Evolutionary conservation across 2,113 vertebrate species (phyloP).

Genomic region (Tyto alba): DNA sequence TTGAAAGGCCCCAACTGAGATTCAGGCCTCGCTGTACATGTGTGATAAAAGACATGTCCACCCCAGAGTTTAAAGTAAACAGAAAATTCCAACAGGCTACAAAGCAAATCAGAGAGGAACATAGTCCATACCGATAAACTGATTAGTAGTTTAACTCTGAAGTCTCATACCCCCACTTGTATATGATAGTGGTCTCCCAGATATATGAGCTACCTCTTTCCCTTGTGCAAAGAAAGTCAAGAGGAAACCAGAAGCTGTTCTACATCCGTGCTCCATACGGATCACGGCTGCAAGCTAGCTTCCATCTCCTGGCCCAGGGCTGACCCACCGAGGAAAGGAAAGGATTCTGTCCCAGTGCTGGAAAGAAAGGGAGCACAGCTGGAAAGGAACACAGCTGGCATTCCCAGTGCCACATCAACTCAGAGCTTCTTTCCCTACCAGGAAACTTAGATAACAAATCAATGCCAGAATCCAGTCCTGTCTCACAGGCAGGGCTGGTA

Average conservation of each 20-base stretch:
- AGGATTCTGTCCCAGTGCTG: neutral
- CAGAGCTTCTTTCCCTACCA: neutral
- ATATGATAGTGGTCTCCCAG: neutral
- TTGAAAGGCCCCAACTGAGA: neutral
- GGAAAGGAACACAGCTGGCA: neutral
- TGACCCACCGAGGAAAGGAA: neutral
- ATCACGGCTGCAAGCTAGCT: neutral
- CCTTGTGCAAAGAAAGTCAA: neutral
- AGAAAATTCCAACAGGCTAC: neutral
- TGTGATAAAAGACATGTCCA: neutral
- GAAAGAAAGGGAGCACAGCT: neutral
- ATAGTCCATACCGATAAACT: neutral
- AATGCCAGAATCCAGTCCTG: neutral
- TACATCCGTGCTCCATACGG: neutral
- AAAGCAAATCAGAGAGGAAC: neutral
- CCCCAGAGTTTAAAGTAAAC: neutral
- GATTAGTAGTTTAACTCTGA: neutral
- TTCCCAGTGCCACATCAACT: neutral
- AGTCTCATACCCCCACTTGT: neutral
- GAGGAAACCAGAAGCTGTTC: neutral
- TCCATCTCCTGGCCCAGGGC: neutral
- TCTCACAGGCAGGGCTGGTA: neutral
- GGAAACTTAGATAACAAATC: neutral
- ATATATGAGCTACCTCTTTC: neutral
- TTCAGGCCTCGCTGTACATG: neutral